phyloP scores from a whole-genome alignment of 2,888 invertebrate genomes.

The Lordiphosa fenestrarum region DNA sequence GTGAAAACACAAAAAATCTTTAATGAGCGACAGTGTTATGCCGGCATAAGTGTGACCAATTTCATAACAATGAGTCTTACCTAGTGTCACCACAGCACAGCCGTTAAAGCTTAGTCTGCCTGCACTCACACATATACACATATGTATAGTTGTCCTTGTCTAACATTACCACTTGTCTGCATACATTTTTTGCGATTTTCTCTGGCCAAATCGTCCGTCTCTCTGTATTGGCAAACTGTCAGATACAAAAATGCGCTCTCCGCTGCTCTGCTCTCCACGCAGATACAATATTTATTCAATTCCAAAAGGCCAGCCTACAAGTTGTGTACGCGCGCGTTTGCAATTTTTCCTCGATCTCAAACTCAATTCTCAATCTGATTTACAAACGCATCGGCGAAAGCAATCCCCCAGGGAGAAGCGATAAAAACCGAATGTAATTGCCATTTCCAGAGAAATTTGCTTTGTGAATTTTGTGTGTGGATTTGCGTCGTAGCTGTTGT shows the following conservation, averaged over 20 bases:
- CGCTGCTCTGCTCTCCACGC: slow-evolving; percentile 11
- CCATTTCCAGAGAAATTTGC: slow-evolving; percentile 6
- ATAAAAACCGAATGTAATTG: slow-evolving; percentile 1
- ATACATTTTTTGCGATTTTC: slow-evolving; percentile 1
- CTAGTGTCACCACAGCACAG: too few relatives aligned
- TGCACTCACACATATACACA: neutral
- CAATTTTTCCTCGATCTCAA: slow-evolving; percentile 27
- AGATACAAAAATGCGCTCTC: slow-evolving; percentile 16
- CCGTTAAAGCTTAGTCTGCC: too few relatives aligned
- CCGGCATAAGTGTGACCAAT: too few relatives aligned
- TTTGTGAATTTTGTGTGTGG: slow-evolving; percentile 27
- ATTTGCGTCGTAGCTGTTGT: slow-evolving; percentile 54
- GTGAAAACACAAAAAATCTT: too few relatives aligned
- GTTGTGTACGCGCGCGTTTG: slow-evolving; percentile 60
- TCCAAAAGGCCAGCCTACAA: slow-evolving; percentile 45
- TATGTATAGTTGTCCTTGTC: slow-evolving; percentile 8
- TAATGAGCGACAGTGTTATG: too few relatives aligned
- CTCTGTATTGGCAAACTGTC: slow-evolving; percentile 14
- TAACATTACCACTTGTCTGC: neutral
- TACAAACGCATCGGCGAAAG: too few relatives aligned
- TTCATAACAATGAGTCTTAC: too few relatives aligned
- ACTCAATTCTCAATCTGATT: slow-evolving; percentile 1
- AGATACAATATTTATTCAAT: slow-evolving; percentile 63
- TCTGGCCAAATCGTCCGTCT: slow-evolving; percentile 6
- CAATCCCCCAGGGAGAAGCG: neutral